Conservation (phyloP, 2,113 vertebrate species). For the rat (Rattus norvegicus) region DNA sequence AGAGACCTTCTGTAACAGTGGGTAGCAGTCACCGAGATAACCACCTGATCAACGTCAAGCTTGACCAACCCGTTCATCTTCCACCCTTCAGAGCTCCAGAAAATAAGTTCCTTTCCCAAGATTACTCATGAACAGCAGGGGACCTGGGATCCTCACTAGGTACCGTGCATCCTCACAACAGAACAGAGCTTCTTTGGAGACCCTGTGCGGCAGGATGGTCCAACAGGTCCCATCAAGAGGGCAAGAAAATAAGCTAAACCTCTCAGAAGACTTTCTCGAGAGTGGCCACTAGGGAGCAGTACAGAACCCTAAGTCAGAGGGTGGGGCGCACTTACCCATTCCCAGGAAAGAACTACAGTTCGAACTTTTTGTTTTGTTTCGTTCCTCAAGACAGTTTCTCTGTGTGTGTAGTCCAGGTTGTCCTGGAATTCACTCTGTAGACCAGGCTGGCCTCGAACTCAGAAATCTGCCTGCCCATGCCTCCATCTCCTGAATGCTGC, state of each 20-base stretch:
- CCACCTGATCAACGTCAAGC: neutral
- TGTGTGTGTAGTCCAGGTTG: neutral
- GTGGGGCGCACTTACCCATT: fast-evolving
- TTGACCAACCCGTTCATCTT: neutral
- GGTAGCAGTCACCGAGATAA: neutral
- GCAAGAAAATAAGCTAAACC: neutral
- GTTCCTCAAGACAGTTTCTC: neutral
- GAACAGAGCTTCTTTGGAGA: neutral
- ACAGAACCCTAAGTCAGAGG: neutral
- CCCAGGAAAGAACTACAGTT: neutral
- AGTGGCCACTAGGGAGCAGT: neutral
- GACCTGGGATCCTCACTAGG: neutral
- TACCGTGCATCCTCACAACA: neutral
- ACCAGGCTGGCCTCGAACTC: neutral
- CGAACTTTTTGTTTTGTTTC: neutral
- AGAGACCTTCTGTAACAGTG: neutral
- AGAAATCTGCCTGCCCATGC: neutral
- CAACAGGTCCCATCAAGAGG: neutral
- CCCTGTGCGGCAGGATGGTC: neutral
- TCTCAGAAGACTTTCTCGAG: neutral
- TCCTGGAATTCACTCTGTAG: neutral
- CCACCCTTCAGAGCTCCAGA: neutral
- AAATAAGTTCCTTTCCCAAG: neutral
- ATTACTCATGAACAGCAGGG: neutral
- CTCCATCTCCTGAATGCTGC: neutral